Evolutionary conservation across 1,140 invertebrate species (phyloP), one percentile per base, ranked within the genome.

Genomic region (Dicyema japonicum): DNA sequence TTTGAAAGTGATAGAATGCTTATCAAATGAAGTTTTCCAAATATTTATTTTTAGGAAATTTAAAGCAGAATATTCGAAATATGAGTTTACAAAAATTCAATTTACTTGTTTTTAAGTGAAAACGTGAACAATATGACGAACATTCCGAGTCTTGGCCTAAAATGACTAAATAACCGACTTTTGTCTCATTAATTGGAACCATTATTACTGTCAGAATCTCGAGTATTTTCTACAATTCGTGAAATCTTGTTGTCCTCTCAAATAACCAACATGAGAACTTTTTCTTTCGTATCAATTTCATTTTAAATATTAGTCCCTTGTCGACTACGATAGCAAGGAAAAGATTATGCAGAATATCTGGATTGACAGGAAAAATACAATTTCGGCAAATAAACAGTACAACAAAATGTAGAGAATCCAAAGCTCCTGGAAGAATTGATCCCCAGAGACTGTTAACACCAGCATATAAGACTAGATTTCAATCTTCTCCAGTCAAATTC

Each of bases 301-400:
- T 72, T 80, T 53, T 94, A 80, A 13, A 82, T 80, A 57, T 94
- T 85, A 17, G 82, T 82, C 42, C 94, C 57, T 94, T 97, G 48
- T 97, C 85, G 4, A 97, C 85, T 42, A 85, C 85, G 56, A 94
- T 94, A 55, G 85, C 85, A 76, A 97, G 90, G 71, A 97, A 97
- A 38, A 97, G 85, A 48, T 97, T 97, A 42, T 94, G 56, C 32
- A 94, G 60, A 41, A 88, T 88, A 57, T 85, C 72, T 78, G 44
- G 27, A 15, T 18, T 11, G 33, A 40, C 32, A 40, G 40, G 9
- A 16, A 16, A 11, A 17, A 19, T 80, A 75, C 78, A 94, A 50
- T 94, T 97, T 57, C 85, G 85, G 55, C 76, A 88, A 38, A 97
- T 94, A 53, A 94, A 94, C 9, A 94, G 63, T 35, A 92, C 78